phyloP scores from a whole-genome alignment of 1,140 invertebrate genomes.

The Procambarus virginalis region DNA sequence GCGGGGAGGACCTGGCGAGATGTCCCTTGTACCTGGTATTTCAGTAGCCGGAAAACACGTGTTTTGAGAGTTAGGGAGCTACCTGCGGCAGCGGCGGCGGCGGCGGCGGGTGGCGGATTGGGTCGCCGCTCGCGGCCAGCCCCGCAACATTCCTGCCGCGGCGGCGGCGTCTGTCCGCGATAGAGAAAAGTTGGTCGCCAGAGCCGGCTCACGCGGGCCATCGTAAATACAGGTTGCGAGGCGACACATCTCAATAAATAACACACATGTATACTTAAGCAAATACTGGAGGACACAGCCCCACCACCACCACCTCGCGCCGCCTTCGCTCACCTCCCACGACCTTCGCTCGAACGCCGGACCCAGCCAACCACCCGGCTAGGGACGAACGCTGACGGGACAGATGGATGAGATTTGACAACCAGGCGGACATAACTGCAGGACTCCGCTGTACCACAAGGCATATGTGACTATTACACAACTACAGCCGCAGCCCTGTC shows the following conservation, averaged over 20 bases:
- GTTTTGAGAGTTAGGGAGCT: background rate
- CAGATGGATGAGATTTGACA: slow-evolving; percentile 60
- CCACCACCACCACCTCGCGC: background rate
- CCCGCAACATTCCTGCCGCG: background rate
- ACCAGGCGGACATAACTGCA: slow-evolving; percentile 52
- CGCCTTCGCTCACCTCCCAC: slow-evolving; percentile 40
- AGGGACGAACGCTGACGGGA: slow-evolving; percentile 47
- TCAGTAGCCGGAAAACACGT: background rate
- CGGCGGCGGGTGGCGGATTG: background rate
- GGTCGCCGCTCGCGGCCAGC: too few species aligned
- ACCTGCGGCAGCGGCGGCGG: background rate
- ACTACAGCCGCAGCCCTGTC: slow-evolving; percentile 37
- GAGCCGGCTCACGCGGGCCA: slow-evolving; percentile 16
- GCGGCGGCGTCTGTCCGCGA: slow-evolving; percentile 2
- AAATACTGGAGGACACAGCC: slow-evolving; percentile 60
- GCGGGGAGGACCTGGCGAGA: too few species aligned
- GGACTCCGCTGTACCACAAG: slow-evolving; percentile 44
- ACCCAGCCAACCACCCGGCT: background rate
- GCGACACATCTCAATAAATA: slow-evolving; percentile 65
- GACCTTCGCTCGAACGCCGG: slow-evolving; percentile 31
- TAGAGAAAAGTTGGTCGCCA: slow-evolving; percentile 51
- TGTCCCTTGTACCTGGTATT: background rate
- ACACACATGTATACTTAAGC: slow-evolving; percentile 64
- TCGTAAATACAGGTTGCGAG: slow-evolving; percentile 59
- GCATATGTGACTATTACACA: slow-evolving; percentile 58